Conservation (phyloP, 2,113 vertebrate species). For the Myxocyprinus asiaticus region DNA sequence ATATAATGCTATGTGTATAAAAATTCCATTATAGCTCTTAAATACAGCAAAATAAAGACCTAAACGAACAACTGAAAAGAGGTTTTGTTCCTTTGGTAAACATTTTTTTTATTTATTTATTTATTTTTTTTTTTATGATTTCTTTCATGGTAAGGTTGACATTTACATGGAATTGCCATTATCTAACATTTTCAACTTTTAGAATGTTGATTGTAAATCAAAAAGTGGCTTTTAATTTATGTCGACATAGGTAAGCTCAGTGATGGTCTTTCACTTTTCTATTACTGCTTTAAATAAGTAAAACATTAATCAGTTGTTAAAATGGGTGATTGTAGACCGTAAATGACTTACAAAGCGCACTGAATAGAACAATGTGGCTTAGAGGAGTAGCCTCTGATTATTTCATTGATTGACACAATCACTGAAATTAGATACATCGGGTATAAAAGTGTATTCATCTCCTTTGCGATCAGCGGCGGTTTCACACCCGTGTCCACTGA, state of each 20-base stretch:
- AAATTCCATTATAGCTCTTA: background rate
- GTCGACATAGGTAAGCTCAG: background rate
- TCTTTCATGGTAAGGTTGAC: background rate
- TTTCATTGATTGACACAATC: constrained; percentile 46
- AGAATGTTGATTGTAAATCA: constrained; percentile 24
- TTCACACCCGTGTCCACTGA: background rate
- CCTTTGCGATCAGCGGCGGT: background rate
- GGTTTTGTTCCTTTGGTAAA: background rate
- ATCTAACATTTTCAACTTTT: background rate
- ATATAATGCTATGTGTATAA: background rate
- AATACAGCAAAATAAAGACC: background rate
- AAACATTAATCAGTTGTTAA: constrained; percentile 36
- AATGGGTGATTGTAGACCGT: constrained; percentile 8
- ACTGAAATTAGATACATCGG: constrained; percentile 24
- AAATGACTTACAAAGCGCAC: constrained; percentile 10
- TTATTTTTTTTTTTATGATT: too few relatives aligned
- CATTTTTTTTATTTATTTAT: background rate
- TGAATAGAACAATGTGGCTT: constrained; percentile 16
- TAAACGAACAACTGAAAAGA: background rate
- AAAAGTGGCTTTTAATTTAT: background rate
- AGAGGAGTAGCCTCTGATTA: constrained; percentile 26
- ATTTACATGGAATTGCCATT: background rate
- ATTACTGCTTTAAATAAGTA: constrained; percentile 15
- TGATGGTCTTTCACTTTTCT: constrained; percentile 16
- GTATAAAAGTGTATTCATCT: constrained; percentile 30